These are phyloP conservation scores for Taenioides sp. DNA, from an alignment of 2,797 vertebrate species.

Conservation along the genomic window DNA sequence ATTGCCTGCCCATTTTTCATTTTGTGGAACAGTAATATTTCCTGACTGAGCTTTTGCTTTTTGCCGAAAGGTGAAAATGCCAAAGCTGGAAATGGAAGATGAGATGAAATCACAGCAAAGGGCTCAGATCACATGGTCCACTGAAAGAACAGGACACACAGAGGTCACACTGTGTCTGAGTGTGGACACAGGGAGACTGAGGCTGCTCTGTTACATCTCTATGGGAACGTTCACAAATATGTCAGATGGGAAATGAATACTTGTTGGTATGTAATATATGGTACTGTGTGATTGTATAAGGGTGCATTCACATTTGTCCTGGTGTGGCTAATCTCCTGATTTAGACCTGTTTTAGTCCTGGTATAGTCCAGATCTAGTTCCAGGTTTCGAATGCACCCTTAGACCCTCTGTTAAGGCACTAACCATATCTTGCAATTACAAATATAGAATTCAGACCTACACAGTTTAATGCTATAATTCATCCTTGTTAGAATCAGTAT, in stretches of 20 bases:
- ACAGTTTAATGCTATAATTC: too few species aligned
- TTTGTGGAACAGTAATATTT: conserved; percentile 18
- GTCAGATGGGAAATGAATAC: background rate
- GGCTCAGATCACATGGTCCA: conserved; percentile 40
- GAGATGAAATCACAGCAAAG: conserved; percentile 36
- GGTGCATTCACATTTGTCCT: too few species aligned
- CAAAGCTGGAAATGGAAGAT: conserved; percentile 19
- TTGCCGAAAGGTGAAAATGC: conserved; percentile 11
- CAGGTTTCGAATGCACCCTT: too few species aligned
- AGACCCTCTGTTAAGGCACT: background rate
- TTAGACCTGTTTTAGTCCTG: too few species aligned
- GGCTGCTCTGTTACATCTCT: conserved; percentile 18
- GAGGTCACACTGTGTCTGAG: conserved; percentile 48
- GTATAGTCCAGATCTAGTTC: background rate
- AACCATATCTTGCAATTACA: background rate
- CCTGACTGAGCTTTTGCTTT: conserved; percentile 8
- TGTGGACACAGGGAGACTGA: conserved; percentile 17
- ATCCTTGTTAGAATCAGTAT: too few species aligned
- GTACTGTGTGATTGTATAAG: too few species aligned
- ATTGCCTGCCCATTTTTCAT: conserved; percentile 26
- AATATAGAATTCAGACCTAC: background rate
- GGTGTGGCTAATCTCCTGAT: too few species aligned
- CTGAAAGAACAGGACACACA: conserved; percentile 49
- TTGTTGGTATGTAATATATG: too few species aligned
- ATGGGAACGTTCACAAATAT: background rate